A percentile compares a stretch with the other conserved stretches of the same genome.
These are phyloP conservation scores for Leptestheria dahalacensis DNA, from an alignment of 1,140 invertebrate species.

Conservation along the genomic window DNA sequence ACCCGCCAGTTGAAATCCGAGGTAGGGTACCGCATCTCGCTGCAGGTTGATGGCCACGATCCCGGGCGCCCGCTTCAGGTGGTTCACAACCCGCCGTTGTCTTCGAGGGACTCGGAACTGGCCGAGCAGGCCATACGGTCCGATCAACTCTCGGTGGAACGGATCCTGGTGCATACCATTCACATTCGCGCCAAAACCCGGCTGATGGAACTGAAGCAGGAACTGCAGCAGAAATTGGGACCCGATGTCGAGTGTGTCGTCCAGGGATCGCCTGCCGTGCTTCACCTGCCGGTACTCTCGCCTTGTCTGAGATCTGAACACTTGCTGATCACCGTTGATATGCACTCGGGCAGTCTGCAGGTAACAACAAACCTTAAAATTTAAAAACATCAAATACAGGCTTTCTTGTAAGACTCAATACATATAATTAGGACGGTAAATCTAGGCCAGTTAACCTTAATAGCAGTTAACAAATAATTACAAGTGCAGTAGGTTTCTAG, in stretches of 20 bases:
- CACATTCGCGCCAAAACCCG: constrained; percentile 75
- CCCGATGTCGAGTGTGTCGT: constrained; percentile 49
- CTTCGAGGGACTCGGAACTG: constrained; percentile 54
- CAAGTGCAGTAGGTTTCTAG: too few species aligned
- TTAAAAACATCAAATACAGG: background rate
- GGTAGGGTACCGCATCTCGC: constrained; percentile 67
- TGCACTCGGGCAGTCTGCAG: constrained; percentile 74
- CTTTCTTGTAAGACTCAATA: too few species aligned
- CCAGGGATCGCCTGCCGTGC: constrained; percentile 71
- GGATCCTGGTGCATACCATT: constrained; percentile 90
- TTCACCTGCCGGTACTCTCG: constrained; percentile 71
- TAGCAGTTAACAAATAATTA: too few species aligned
- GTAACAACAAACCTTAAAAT: background rate
- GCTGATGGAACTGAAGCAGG: constrained; percentile 64
- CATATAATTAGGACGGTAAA: too few species aligned
- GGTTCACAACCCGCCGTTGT: constrained; percentile 70
- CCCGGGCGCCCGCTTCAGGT: constrained; percentile 65
- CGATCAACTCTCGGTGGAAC: constrained; percentile 83
- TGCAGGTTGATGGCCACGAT: constrained; percentile 74
- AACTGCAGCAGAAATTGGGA: constrained; percentile 49
- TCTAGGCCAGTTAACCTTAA: too few species aligned
- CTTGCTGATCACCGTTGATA: constrained; percentile 79
- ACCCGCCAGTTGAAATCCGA: constrained; percentile 56
- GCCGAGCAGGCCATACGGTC: constrained; percentile 64
- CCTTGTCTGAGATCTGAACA: constrained; percentile 81